Evolutionary conservation across 2,888 invertebrate species (phyloP), one percentile per base, ranked within the genome.

Genomic region (Ryuthela nishihirai): DNA sequence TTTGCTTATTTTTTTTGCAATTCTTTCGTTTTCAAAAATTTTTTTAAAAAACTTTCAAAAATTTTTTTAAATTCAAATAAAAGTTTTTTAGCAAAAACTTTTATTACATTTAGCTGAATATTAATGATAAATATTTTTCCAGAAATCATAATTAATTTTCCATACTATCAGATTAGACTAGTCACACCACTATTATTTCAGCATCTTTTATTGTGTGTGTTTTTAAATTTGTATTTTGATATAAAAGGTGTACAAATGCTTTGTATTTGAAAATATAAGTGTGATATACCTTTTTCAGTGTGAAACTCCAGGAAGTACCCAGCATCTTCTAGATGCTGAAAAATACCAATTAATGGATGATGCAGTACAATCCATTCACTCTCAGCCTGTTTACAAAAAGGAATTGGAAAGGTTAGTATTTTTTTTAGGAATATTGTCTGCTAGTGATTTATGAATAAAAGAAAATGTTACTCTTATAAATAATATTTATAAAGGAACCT

Each of bases 281-380:
- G 12, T 29, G 12, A 29, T 9, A 9, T 29, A 29, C 29, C 32
- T 40, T 21, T 48, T 54, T 23, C 40, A 68, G 67, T 68, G 67
- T 54, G 64, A 65, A 53, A 62, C 58, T 36, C 60, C 60, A 34
- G 49, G 61, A 29, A 50, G 49, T 46, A 36, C 54, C 15, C 36
- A 58, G 18, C 54, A 56, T 36, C 35, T 70, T 38, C 64, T 75
- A 7, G 75, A 77, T 58, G 76, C 77, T 9, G 70, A 75, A 52
- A 74, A 83, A 62, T 93, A 88, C 73, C 90, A 92, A 69, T 76
- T 94, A 50, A 91, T 93, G 91, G 87, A 93, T 71, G 80, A 83
- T 48, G 84, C 92, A 0, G 84, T 94, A 0, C 87, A 88, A 68
- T 84, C 91, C 0, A 80, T 83, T 23, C 82, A 83, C 0, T 74